Base-by-base conservation (phyloP, 2,113 vertebrate genomes). In the Spea bombifrons region DNA sequence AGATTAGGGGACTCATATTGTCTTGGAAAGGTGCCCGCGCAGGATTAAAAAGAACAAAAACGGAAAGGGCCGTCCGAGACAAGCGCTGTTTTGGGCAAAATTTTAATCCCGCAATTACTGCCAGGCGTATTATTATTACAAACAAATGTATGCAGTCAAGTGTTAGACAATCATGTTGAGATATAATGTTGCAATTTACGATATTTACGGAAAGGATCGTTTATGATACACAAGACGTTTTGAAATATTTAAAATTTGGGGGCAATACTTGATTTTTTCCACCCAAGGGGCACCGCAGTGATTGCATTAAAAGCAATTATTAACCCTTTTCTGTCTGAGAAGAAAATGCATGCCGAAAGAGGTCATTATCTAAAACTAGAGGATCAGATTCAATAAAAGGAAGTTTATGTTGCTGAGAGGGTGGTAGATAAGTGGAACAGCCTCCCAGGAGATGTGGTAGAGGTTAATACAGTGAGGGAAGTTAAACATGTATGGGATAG, bases 41-140 rank as follows among this genome's bases (percentile, higher is more conserved):
- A 46, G 48, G 49, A 55, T 75, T 66, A 75, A 53, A 30, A 30
- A 68, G 49, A 65, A 47, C 44, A 8, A 74, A 64, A 71, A 81
- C 66, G 1, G 30, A 61, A 0, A 30, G 30, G 85, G 66, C 81
- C 75, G 74, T 76, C 52, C 50, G 82, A 83, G 15, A 48, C 15
- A 75, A 86, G 83, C 84, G 71, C 77, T 78, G 47, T 52, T 85
- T 74, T 76, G 57, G 67, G 68, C 78, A 77, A 8, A 30, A 74
- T 0, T 80, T 30, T 81, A 80, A 77, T 72, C 81, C 71, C 82
- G 76, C 47, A 83, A 86, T 71, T 86, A 81, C 86, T 78, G 83
- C 71, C 63, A 61, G 53, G 80, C 78, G 67, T 15, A 55, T 65
- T 9, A 65, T 83, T 53, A 77, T 30, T 30, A 30, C 30, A 64